A percentile compares a stretch with the other conserved stretches of the same genome.
phyloP scores from a whole-genome alignment of 2,113 vertebrate species.

The Grallaria varia region DNA sequence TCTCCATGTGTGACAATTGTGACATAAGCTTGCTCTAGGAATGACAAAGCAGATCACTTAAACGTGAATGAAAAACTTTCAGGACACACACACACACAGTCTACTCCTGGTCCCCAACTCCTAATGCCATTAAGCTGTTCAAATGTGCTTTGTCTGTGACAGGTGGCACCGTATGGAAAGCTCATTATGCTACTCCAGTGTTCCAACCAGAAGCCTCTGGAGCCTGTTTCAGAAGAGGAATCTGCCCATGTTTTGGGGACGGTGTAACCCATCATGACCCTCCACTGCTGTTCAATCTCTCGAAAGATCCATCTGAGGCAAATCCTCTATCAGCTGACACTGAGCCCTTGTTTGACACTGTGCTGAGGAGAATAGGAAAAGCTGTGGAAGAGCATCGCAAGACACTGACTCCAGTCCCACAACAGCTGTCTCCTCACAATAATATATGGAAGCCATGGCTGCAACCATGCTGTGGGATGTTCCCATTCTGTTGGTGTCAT shows the following conservation, averaged over 20 bases:
- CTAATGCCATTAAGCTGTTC: background rate
- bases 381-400: slow-evolving; percentile 71
- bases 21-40: background rate
- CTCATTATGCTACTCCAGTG: slow-evolving; percentile 82
- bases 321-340: slow-evolving; percentile 63
- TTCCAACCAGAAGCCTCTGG: slow-evolving; percentile 75
- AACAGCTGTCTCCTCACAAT: slow-evolving; percentile 75
- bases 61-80: background rate
- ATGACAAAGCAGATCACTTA: background rate
- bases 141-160: background rate
- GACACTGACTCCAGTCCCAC: slow-evolving; percentile 61
- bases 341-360: slow-evolving; percentile 64
- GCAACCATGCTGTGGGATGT: slow-evolving; percentile 87
- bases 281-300: slow-evolving; percentile 81
- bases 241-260: slow-evolving; percentile 72
- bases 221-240: slow-evolving; percentile 71
- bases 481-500: slow-evolving; percentile 83
- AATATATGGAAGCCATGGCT: slow-evolving; percentile 84
- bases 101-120: background rate
- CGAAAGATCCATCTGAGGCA: slow-evolving; percentile 80
- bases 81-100: background rate
- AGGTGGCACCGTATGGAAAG: slow-evolving; percentile 84
- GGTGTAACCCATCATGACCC: slow-evolving; percentile 75
- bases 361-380: slow-evolving; percentile 56
- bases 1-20: rapidly evolving